phyloP scores from a whole-genome alignment of 2,113 vertebrate species.

The Pomatostomus ruficeps region DNA sequence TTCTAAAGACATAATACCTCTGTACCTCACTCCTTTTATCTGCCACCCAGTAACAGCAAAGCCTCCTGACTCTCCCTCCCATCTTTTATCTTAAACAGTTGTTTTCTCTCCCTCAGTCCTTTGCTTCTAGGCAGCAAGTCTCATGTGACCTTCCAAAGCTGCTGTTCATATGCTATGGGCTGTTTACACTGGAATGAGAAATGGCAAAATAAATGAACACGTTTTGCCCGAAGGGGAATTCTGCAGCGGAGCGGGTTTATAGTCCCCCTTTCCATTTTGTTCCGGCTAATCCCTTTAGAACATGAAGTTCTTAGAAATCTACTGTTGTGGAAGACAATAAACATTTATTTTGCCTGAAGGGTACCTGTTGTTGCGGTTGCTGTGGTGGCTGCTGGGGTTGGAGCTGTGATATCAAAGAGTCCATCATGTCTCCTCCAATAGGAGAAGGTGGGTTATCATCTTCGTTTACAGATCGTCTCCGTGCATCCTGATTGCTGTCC shows the following conservation, averaged over 20 bases:
- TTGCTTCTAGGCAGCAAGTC: not conserved
- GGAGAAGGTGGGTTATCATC: constrained; percentile 98
- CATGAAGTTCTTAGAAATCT: not conserved
- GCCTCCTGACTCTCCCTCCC: not conserved
- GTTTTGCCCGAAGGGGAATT: not conserved
- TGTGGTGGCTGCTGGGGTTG: constrained; percentile 79
- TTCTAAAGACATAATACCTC: not conserved
- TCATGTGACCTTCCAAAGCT: constrained; percentile 10
- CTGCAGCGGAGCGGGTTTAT: not conserved
- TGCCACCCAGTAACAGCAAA: not conserved
- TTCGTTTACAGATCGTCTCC: constrained; percentile 93
- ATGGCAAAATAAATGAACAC: constrained; percentile 9
- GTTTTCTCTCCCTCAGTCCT: not conserved
- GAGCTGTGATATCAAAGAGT: constrained; percentile 87
- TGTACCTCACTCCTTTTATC: not conserved
- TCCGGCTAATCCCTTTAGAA: not conserved
- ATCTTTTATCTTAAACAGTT: not conserved
- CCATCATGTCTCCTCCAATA: constrained; percentile 93
- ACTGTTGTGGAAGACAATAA: not conserved
- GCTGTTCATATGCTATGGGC: not conserved
- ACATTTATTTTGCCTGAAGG: not conserved
- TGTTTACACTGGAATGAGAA: constrained; percentile 11
- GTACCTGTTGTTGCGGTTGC: constrained; percentile 76
- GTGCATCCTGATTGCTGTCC: constrained; percentile 95
- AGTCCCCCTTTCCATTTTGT: not conserved